A percentile compares a stretch with the other conserved stretches of the same genome.
Evolutionary conservation across 2,797 vertebrate species (phyloP).

Genomic region (Anolis apletophallus): DNA sequence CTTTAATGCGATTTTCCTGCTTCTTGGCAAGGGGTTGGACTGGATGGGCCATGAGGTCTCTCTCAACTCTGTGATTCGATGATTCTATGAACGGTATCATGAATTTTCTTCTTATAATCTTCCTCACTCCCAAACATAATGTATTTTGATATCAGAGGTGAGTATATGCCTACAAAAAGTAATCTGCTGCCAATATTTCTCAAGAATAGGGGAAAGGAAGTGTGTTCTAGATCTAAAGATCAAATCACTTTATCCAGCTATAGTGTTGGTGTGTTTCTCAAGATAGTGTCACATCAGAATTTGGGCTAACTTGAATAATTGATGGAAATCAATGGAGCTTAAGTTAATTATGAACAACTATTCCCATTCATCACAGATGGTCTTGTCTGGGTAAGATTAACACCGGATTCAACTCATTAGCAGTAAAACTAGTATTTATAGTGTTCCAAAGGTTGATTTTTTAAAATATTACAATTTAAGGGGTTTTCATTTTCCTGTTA

Average conservation of each 20-base stretch:
- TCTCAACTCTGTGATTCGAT: too few relatives aligned
- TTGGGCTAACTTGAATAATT: not conserved
- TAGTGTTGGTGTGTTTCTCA: not conserved
- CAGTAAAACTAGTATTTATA: not conserved
- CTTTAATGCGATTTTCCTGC: too few relatives aligned
- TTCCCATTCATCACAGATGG: too few relatives aligned
- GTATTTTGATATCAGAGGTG: not conserved
- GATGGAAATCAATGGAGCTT: too few relatives aligned
- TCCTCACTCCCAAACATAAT: too few relatives aligned
- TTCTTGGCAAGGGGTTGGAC: too few relatives aligned
- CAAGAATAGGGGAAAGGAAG: not conserved
- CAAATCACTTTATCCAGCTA: not conserved
- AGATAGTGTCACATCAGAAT: not conserved
- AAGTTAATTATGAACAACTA: too few relatives aligned
- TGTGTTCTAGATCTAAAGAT: not conserved
- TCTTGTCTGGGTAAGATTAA: too few relatives aligned
- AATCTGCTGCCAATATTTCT: not conserved
- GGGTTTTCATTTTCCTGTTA: not conserved
- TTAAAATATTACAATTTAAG: not conserved
- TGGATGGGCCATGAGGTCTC: too few relatives aligned
- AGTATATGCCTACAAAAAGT: not conserved
- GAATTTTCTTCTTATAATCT: not conserved
- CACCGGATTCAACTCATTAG: too few relatives aligned
- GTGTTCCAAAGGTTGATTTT: not conserved
- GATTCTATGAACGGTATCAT: too few relatives aligned